Conservation (phyloP, 1,140 invertebrate genomes). For the Drosophila cardini region DNA sequence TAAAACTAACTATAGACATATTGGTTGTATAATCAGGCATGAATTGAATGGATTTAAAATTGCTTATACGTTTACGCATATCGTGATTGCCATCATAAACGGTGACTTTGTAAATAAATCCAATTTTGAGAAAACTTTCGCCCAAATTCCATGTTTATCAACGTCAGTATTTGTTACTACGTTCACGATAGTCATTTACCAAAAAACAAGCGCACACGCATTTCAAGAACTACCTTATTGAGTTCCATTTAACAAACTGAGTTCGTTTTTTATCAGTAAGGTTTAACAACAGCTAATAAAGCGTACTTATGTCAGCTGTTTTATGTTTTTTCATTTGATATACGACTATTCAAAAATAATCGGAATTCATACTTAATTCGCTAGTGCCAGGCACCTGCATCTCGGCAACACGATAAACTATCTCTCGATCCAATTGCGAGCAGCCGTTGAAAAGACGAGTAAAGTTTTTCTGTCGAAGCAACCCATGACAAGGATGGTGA, state of each 20-base stretch:
- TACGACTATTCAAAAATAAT: background rate
- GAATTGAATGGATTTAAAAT: too few relatives aligned
- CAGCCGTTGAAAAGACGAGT: background rate
- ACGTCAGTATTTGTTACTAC: background rate
- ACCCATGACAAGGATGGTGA: slow-evolving; percentile 1
- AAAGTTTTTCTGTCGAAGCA: background rate
- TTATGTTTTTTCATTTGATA: slow-evolving; percentile 8
- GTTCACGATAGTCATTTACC: background rate
- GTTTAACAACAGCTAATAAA: slow-evolving; percentile 16
- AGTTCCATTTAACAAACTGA: background rate
- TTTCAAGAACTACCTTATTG: slow-evolving; percentile 16
- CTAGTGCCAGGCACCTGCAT: slow-evolving; percentile 31
- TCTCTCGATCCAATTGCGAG: slow-evolving; percentile 22
- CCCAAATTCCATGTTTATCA: background rate
- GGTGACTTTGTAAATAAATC: too few relatives aligned
- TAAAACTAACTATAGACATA: too few relatives aligned
- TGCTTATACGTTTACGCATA: too few relatives aligned
- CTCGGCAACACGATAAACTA: slow-evolving; percentile 29
- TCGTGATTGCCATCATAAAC: too few relatives aligned
- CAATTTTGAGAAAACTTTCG: too few relatives aligned
- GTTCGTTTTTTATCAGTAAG: slow-evolving; percentile 56
- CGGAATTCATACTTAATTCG: slow-evolving; percentile 17
- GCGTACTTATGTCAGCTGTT: slow-evolving; percentile 63
- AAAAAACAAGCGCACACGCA: slow-evolving; percentile 4
- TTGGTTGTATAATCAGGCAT: too few relatives aligned